Percentiles rank a stretch among this genome's conserved stretches.
Conservation (phyloP, 2,888 invertebrate species). For the Tachina fera region DNA sequence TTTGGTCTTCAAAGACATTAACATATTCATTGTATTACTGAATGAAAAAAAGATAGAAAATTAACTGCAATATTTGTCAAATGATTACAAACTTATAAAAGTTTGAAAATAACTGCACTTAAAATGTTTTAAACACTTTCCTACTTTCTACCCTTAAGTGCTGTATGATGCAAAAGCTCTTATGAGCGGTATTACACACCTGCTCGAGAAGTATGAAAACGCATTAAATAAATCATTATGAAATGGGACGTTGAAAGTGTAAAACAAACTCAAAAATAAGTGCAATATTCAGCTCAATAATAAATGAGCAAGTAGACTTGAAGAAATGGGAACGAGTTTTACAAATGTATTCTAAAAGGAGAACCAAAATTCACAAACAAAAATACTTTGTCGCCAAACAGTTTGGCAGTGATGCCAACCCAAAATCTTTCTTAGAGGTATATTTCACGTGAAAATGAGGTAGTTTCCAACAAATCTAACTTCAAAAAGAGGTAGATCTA, state of each 20-base stretch:
- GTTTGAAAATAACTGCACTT: not conserved
- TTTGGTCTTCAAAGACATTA: too few species aligned
- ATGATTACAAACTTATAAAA: not conserved
- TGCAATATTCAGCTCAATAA: slow-evolving; percentile 30
- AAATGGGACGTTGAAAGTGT: slow-evolving; percentile 43
- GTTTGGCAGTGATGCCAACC: too few species aligned
- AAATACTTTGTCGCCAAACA: too few species aligned
- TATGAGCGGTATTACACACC: not conserved
- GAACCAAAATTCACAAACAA: too few species aligned
- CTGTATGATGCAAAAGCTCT: not conserved
- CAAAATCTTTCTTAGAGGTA: too few species aligned
- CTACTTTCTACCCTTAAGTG: not conserved
- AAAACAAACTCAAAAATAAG: slow-evolving; percentile 3
- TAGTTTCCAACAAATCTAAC: too few species aligned
- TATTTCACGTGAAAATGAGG: too few species aligned
- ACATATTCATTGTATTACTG: too few species aligned
- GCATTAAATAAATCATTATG: slow-evolving; percentile 35
- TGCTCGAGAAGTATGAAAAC: slow-evolving; percentile 23
- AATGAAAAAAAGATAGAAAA: too few species aligned
- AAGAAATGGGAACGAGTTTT: not conserved
- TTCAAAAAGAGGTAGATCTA: too few species aligned
- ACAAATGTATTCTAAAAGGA: not conserved
- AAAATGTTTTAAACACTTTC: not conserved
- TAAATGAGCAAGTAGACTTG: slow-evolving; percentile 13
- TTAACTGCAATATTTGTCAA: not conserved